Evolutionary conservation across 1,140 invertebrate genomes (phyloP).

Genomic region (Leptestheria dahalacensis): DNA sequence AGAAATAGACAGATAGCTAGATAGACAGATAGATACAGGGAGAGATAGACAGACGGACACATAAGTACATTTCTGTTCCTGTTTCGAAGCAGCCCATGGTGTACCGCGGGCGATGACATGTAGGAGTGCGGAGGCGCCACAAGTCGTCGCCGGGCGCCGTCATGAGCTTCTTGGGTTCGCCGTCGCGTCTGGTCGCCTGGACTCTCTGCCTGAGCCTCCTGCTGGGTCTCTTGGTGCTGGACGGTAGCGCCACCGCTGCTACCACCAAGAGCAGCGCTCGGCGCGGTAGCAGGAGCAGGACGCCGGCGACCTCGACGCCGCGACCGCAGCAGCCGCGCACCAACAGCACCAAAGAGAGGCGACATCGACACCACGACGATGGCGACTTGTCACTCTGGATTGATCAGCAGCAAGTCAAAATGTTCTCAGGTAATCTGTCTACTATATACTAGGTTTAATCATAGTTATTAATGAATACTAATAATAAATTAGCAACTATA

Average conservation of each 20-base stretch:
- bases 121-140: background rate
- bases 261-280: background rate
- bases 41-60: no score
- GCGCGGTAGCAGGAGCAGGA: background rate
- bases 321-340: background rate
- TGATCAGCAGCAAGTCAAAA: slow-evolving; percentile 70
- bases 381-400: slow-evolving; percentile 61
- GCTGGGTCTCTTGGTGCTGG: background rate
- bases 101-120: background rate
- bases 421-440: slow-evolving; percentile 55
- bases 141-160: background rate
- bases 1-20: no score
- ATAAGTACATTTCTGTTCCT: no score
- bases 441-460: background rate
- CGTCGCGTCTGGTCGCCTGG: background rate
- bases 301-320: background rate
- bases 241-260: background rate
- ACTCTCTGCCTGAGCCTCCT: background rate
- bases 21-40: no score
- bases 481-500: no score
- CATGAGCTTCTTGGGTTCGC: background rate
- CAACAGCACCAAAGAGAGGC: background rate
- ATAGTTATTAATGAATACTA: background rate
- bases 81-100: background rate
- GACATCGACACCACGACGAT: slow-evolving; percentile 5